phyloP scores from a whole-genome alignment of 2,113 vertebrate species.

The Sylvietta virens region DNA sequence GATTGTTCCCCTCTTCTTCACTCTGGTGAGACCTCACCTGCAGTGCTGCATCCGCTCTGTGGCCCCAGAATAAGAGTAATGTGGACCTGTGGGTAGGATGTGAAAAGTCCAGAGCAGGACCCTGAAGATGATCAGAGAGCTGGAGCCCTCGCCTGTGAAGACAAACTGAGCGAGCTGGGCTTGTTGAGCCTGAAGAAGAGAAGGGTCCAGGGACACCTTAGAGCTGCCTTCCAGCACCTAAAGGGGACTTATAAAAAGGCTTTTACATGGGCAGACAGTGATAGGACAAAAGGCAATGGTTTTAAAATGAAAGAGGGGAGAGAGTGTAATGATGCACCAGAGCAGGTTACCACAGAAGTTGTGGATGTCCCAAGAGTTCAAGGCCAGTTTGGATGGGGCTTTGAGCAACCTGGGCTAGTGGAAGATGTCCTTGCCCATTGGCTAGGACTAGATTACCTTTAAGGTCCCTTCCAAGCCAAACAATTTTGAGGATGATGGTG shows the following conservation, averaged over 20 bases:
- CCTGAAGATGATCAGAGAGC: not conserved
- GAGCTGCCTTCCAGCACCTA: not conserved
- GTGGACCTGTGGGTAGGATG: not conserved
- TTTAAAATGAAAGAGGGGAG: not conserved
- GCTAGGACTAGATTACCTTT: not conserved
- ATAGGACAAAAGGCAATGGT: not conserved
- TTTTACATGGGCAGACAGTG: not conserved
- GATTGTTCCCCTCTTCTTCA: not conserved
- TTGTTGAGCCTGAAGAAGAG: not conserved
- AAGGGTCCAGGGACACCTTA: not conserved
- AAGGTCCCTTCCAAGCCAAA: not conserved
- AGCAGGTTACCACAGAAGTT: not conserved
- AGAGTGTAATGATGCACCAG: not conserved
- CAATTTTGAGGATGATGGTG: not conserved
- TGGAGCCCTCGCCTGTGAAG: not conserved
- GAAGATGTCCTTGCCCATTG: not conserved
- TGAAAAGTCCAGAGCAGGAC: not conserved
- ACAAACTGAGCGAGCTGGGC: not conserved
- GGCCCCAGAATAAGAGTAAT: not conserved
- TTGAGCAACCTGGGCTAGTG: not conserved
- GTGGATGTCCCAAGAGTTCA: not conserved
- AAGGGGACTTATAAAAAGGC: not conserved
- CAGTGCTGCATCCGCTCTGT: rapidly evolving
- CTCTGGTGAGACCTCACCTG: not conserved
- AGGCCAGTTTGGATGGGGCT: not conserved